Evolutionary conservation across 2,113 vertebrate genomes (phyloP).

Genomic region (Manacus vitellinus): DNA sequence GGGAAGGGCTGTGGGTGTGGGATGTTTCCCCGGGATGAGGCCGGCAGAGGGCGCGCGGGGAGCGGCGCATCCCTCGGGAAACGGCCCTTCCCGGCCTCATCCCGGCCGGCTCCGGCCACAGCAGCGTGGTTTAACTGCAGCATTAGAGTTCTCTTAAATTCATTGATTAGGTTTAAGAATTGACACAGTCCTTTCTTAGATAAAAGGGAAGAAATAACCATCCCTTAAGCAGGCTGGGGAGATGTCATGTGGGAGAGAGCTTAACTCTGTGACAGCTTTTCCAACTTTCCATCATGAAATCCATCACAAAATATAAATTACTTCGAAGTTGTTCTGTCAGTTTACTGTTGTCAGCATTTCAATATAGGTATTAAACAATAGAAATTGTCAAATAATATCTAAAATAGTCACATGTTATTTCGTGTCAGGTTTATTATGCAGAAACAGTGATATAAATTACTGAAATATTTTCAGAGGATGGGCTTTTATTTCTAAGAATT

Average conservation of each 20-base stretch:
- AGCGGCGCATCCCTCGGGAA: not conserved
- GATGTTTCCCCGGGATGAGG: not conserved
- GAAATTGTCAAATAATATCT: not conserved
- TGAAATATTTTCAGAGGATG: not conserved
- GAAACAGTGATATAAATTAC: not conserved
- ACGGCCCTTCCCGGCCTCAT: not conserved
- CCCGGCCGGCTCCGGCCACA: fast-evolving
- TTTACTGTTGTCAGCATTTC: not conserved
- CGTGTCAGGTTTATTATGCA: not conserved
- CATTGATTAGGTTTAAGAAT: not conserved
- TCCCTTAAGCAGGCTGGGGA: not conserved
- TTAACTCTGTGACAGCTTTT: not conserved
- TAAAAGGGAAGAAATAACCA: not conserved
- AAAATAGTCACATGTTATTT: not conserved
- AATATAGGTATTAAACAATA: not conserved
- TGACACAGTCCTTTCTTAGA: not conserved
- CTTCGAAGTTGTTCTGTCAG: not conserved
- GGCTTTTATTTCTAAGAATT: not conserved
- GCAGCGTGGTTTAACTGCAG: fast-evolving
- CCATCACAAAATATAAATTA: not conserved
- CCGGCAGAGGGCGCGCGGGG: not conserved
- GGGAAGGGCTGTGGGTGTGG: not conserved
- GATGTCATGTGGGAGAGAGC: not conserved
- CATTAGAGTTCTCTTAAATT: too few relatives aligned
- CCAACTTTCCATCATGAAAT: not conserved